Conservation (phyloP, 1,140 invertebrate species). For the Cydia pomonella region DNA sequence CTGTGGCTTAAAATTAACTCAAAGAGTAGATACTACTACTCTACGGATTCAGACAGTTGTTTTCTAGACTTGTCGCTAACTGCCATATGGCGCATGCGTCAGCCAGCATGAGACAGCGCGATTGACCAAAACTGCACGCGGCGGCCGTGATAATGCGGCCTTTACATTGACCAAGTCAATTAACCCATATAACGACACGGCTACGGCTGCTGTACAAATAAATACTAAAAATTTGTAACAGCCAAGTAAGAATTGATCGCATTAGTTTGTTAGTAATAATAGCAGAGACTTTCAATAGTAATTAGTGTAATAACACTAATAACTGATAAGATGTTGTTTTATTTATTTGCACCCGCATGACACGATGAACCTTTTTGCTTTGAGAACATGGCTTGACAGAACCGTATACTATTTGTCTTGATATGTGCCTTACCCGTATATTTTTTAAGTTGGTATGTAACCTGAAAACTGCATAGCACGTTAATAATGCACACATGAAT, state of each 20-base stretch:
- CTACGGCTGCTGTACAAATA: neutral
- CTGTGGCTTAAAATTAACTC: neutral
- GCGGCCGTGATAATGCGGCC: neutral
- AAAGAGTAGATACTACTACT: no score
- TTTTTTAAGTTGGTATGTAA: no score
- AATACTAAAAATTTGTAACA: neutral
- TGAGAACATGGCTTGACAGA: no score
- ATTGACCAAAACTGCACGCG: slow-evolving; percentile 11
- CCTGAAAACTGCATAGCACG: neutral
- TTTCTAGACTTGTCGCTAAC: neutral
- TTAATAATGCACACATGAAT: slow-evolving; percentile 5
- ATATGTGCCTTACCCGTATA: no score
- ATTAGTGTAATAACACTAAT: no score
- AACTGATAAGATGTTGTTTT: no score
- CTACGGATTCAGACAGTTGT: neutral
- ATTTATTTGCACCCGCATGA: no score
- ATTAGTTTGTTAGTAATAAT: no score
- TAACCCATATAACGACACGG: slow-evolving; percentile 1
- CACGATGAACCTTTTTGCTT: no score
- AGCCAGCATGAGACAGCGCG: slow-evolving; percentile 16
- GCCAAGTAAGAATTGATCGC: neutral
- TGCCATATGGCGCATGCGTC: slow-evolving; percentile 30
- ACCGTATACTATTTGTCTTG: no score
- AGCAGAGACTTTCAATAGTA: no score
- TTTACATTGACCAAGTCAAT: slow-evolving; percentile 23